Base-by-base conservation (phyloP, 2,797 vertebrate species). In the Falco cherrug region DNA sequence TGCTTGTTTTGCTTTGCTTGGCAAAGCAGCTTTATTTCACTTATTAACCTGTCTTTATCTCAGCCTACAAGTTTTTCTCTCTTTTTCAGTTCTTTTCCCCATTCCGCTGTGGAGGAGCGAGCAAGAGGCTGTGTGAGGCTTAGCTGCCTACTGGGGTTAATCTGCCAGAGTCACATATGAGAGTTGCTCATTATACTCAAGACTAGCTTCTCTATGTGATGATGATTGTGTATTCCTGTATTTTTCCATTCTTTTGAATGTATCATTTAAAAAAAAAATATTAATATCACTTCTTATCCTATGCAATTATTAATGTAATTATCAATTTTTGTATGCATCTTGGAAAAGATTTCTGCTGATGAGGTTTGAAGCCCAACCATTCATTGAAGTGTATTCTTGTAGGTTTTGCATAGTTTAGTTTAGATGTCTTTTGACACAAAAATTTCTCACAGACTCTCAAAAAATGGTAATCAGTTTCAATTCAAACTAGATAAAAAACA, bases 111-210 rank as follows among this genome's bases (percentile, higher is more conserved):
- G 45, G 35, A 82, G 13, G 35, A 60, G 14, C 9, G 12, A 64
- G 14, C 1, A 1, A 87, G 45, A 76, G 13, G 11, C 5, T 56
- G 4, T 35, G 48, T 33, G n/a, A 5, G 7, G 4, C 10, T 69
- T 25, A 60, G 16, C 25, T 45, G 6, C 28, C 13, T 82, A 28
- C 17, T 1, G 1, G 17, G 37, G 13, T 78, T 85, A 70, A 90
- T 67, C n/a, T 2, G 2, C 24, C 21, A 45, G 19, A 61, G 16
- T 51, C 33, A 47, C 2, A 0, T 24, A 15, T 22, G 39, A 17
- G 12, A 43, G 18, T 63, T 68, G 15, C 13, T 64, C 22, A 16
- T 17, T 75, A 31, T 68, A 59, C 12, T 59, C 12, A 29, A 12
- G 21, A 14, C 22, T 67, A 64, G 3, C 26, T 81, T 81, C 50